These are phyloP conservation scores for Nannoperca australis DNA, from an alignment of 2,797 vertebrate species.

Conservation along the genomic window DNA sequence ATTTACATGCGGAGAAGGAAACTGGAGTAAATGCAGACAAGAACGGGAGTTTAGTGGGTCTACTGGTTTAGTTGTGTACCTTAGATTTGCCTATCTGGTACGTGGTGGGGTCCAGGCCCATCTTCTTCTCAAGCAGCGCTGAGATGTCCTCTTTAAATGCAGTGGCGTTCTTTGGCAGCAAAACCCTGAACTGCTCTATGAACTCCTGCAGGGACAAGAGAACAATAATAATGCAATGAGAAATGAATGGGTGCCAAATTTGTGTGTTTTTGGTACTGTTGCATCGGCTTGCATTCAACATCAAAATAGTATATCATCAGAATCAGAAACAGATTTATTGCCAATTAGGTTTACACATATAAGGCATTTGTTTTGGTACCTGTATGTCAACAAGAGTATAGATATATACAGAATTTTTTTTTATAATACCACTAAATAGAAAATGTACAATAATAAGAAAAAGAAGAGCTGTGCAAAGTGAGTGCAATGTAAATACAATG, in stretches of 20 bases:
- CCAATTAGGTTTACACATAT: no score
- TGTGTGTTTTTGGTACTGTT: neutral
- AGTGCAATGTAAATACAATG: no score
- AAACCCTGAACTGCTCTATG: conserved; percentile 93
- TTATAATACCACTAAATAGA: no score
- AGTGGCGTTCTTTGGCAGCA: conserved; percentile 89
- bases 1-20: neutral
- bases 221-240: neutral
- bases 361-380: no score
- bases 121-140: conserved; percentile 87
- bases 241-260: neutral
- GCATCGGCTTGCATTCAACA: neutral
- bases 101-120: conserved; percentile 89
- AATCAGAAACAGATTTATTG: no score
- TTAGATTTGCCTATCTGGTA: conserved; percentile 98
- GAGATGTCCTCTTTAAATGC: conserved; percentile 89
- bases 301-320: neutral
- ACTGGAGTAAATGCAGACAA: neutral
- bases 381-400: no score
- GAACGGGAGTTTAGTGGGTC: neutral
- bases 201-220: conserved; percentile 88
- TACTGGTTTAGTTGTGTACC: conserved; percentile 76
- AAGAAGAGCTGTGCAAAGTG: no score
- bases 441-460: no score
- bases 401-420: no score